Evolutionary conservation across 1,140 invertebrate genomes (phyloP).

Genomic region (Meloidogyne hapla): DNA sequence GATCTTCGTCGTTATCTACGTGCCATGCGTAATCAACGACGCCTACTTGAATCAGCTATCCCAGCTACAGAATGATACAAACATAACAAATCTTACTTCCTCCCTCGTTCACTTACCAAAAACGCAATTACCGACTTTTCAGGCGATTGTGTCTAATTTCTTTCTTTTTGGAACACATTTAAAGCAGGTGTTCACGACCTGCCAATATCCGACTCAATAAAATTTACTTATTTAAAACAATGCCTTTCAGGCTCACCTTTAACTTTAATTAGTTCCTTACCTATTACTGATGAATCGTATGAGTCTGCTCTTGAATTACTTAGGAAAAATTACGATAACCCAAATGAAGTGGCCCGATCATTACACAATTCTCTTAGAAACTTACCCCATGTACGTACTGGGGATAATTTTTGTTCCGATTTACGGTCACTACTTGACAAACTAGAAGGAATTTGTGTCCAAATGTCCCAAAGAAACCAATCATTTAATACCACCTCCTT

Average conservation of each 20-base stretch:
- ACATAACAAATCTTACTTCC: too few species aligned
- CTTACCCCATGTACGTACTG: not conserved
- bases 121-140: too few species aligned
- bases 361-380: not conserved
- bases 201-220: not conserved
- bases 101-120: too few species aligned
- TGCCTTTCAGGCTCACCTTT: not conserved
- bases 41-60: too few species aligned
- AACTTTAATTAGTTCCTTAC: not conserved
- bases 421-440: not conserved
- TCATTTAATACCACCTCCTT: not conserved
- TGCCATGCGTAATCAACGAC: too few species aligned
- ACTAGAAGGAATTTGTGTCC: slow-evolving; percentile 4
- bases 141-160: too few species aligned
- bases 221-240: slow-evolving; percentile 16
- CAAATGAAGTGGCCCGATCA: not conserved
- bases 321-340: not conserved
- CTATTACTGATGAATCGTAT: slow-evolving; percentile 4
- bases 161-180: too few species aligned
- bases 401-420: not conserved
- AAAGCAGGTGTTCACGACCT: too few species aligned
- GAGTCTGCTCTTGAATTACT: not conserved
- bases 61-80: too few species aligned
- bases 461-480: not conserved
- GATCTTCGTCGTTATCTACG: too few species aligned